Conservation (phyloP, 1,140 invertebrate genomes). For the Lethrus apterus region DNA sequence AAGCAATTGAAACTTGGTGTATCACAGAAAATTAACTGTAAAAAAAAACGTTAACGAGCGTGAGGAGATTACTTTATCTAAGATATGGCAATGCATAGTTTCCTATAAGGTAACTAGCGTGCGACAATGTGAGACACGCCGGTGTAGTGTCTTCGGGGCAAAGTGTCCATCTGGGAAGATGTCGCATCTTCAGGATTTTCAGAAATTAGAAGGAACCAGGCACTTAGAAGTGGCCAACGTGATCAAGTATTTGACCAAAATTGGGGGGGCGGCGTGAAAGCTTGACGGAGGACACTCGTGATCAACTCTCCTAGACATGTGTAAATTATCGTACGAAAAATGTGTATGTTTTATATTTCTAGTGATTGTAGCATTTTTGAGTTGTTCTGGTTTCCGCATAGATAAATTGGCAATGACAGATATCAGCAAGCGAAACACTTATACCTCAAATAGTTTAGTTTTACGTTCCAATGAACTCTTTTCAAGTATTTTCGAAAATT, state of each 20-base stretch:
- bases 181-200: slow-evolving; percentile 21
- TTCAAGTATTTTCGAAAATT: too few species aligned
- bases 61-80: not conserved
- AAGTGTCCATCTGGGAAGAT: slow-evolving; percentile 25
- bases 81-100: slow-evolving; percentile 2
- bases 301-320: slow-evolving; percentile 36
- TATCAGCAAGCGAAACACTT: slow-evolving; percentile 27
- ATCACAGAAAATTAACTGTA: slow-evolving; percentile 6
- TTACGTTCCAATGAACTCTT: slow-evolving; percentile 16
- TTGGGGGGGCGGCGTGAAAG: slow-evolving; percentile 19
- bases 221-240: slow-evolving; percentile 29
- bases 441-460: slow-evolving; percentile 24
- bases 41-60: slow-evolving; percentile 5
- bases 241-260: slow-evolving; percentile 25
- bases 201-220: slow-evolving; percentile 19
- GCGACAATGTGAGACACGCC: slow-evolving; percentile 21
- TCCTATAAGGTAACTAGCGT: slow-evolving; percentile 13
- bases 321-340: slow-evolving; percentile 39
- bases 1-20: not conserved
- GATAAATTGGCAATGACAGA: slow-evolving; percentile 34
- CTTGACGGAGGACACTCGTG: slow-evolving; percentile 17
- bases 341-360: slow-evolving; percentile 41
- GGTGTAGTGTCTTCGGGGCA: slow-evolving; percentile 8
- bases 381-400: slow-evolving; percentile 41
- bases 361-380: slow-evolving; percentile 38